These are phyloP conservation scores for Magallana angulata DNA, from an alignment of 1,140 invertebrate species.

Conservation along the genomic window DNA sequence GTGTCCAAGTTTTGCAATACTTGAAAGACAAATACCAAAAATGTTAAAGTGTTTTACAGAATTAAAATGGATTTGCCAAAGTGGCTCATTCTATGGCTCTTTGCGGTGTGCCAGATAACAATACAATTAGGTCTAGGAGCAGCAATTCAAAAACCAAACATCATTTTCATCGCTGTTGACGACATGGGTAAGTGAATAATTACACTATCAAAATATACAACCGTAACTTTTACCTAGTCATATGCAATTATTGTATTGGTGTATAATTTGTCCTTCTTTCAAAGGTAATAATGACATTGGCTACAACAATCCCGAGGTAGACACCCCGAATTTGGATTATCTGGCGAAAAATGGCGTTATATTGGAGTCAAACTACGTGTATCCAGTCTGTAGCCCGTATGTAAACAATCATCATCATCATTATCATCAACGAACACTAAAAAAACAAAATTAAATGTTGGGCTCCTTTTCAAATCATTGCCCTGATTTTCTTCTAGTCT, in stretches of 20 bases:
- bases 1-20: no score
- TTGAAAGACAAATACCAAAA: no score
- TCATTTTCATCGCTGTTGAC: conserved; percentile 18
- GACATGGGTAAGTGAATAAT: conserved; percentile 9
- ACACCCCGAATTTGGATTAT: neutral
- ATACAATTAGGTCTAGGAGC: neutral
- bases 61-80: neutral
- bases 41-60: no score
- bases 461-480: no score
- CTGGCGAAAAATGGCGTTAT: conserved; percentile 4
- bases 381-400: conserved; percentile 19
- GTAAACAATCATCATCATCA: neutral
- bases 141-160: neutral
- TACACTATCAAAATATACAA: neutral
- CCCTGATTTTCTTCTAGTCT: no score
- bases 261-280: neutral
- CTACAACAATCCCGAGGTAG: neutral
- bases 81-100: neutral
- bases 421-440: no score
- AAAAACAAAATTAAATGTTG: no score
- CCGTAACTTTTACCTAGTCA: neutral
- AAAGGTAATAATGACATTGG: conserved; percentile 23
- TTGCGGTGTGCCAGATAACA: neutral
- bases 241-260: neutral
- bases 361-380: neutral